phyloP scores from a whole-genome alignment of 2,113 vertebrate genomes.

The Odontophorus gujanensis region DNA sequence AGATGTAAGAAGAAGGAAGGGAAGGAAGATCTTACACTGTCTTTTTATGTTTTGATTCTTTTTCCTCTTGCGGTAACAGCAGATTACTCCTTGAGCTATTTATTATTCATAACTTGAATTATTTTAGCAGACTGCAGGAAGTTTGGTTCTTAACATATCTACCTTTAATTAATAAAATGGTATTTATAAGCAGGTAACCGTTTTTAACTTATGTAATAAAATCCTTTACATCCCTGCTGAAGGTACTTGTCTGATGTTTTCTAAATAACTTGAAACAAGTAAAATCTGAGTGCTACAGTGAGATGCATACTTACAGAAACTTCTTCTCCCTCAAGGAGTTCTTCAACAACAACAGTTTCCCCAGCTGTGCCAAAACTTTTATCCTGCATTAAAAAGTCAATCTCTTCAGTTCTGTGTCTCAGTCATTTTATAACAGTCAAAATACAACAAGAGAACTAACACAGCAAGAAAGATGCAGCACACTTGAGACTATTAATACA shows the following conservation, averaged over 20 bases:
- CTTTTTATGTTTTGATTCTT: neutral
- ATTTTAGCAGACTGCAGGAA: neutral
- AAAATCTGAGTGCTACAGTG: neutral
- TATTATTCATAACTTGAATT: neutral
- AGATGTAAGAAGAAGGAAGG: neutral
- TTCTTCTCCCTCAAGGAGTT: constrained; percentile 95
- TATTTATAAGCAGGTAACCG: neutral
- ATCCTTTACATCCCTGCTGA: neutral
- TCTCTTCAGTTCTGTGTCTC: neutral
- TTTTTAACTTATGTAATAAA: neutral
- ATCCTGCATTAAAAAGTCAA: constrained; percentile 77
- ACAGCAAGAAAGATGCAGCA: neutral
- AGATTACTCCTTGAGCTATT: neutral
- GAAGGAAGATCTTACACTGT: neutral
- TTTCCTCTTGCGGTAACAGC: neutral
- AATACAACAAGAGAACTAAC: neutral
- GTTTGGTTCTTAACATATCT: neutral
- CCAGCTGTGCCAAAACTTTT: constrained; percentile 90
- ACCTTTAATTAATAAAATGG: neutral
- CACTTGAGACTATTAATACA: neutral
- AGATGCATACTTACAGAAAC: constrained; percentile 88
- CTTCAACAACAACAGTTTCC: constrained; percentile 93
- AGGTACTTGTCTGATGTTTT: neutral
- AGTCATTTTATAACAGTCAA: neutral
- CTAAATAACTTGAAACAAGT: neutral